These are phyloP conservation scores for Pteruthius melanotis DNA, from an alignment of 2,113 vertebrate species.

Conservation along the genomic window DNA sequence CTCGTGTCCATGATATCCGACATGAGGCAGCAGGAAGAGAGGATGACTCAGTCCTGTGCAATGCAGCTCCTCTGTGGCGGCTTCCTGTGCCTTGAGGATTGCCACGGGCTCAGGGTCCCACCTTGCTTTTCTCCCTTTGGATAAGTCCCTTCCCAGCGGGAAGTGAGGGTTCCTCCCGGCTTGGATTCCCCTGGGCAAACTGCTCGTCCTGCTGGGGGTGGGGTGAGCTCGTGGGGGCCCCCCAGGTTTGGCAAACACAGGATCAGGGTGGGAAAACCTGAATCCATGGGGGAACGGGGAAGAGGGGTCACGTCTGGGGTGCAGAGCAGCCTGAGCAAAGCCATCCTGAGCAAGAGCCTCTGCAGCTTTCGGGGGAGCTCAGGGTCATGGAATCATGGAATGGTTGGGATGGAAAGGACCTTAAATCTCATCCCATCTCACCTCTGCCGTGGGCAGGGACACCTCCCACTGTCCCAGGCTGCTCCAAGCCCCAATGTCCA, in stretches of 20 bases:
- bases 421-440: accelerated
- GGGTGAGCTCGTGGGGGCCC: background rate
- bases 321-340: background rate
- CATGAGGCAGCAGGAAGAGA: background rate
- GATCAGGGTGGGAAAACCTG: background rate
- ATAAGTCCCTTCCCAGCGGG: background rate
- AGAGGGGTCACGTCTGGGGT: background rate
- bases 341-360: background rate
- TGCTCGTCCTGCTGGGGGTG: background rate
- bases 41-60: slow-evolving; percentile 30
- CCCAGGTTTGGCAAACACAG: accelerated
- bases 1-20: background rate
- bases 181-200: background rate
- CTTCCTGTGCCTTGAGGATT: background rate
- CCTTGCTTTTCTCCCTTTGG: accelerated
- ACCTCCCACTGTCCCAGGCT: background rate
- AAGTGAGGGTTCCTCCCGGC: accelerated
- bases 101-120: background rate
- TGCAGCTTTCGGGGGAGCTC: background rate
- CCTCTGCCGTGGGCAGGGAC: background rate
- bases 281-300: background rate
- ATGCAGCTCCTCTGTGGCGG: background rate
- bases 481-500: background rate
- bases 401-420: background rate
- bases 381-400: background rate